Conservation (phyloP, 2,797 vertebrate species). For the Hoplostethus mediterraneus region DNA sequence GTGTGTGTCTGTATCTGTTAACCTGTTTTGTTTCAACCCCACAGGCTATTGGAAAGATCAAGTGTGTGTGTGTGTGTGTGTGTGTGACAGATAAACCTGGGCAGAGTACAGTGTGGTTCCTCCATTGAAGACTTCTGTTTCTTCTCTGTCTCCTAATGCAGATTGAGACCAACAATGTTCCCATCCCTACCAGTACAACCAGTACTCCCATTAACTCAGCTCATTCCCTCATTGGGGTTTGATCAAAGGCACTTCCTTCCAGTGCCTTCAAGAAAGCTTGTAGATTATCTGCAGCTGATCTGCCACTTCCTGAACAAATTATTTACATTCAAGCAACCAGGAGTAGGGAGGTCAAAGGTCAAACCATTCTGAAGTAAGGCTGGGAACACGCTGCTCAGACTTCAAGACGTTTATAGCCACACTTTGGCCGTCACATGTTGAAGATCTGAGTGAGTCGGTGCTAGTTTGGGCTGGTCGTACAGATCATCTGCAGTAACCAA, state of each 20-base stretch:
- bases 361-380: no score
- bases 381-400: no score
- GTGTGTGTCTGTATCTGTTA: not conserved
- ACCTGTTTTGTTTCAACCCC: not conserved
- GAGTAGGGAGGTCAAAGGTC: no score
- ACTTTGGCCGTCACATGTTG: not conserved
- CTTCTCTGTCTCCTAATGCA: not conserved
- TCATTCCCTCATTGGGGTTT: not conserved
- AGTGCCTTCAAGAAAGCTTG: not conserved
- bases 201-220: not conserved
- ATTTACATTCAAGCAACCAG: no score
- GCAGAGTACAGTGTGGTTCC: not conserved
- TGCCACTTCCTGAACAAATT: not conserved
- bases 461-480: no score
- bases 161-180: not conserved
- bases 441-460: no score
- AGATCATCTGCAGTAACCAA: no score
- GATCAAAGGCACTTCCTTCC: not conserved
- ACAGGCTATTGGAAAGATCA: not conserved
- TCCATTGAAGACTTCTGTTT: slow-evolving; percentile 20
- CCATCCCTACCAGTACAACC: not conserved
- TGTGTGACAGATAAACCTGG: slow-evolving; percentile 2
- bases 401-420: no score
- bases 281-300: no score
- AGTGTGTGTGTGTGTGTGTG: not conserved